Conservation (phyloP, 2,797 vertebrate species). For the Halcyon chelicuti region DNA sequence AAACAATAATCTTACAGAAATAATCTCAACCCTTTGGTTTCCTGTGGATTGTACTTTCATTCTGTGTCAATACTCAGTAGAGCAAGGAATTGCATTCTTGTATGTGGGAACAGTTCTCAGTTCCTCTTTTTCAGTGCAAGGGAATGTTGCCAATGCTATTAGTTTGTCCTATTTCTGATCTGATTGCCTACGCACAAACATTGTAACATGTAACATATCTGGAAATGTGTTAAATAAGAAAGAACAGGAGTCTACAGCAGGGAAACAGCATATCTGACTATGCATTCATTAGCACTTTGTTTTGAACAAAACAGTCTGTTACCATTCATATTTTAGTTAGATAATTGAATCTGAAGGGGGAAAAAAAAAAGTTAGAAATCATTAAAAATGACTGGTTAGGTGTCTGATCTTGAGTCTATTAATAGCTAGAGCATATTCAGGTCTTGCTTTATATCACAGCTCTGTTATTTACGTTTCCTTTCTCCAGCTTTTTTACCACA, state of each 20-base stretch:
- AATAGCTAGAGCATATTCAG: not conserved
- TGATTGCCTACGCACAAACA: not conserved
- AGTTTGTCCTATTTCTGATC: not conserved
- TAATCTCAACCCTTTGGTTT: not conserved
- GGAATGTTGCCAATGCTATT: not conserved
- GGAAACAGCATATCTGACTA: not conserved
- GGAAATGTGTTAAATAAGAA: not conserved
- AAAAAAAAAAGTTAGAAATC: not conserved
- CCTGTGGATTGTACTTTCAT: not conserved
- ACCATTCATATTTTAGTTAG: not conserved
- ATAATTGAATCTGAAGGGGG: not conserved
- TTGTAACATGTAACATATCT: rapidly evolving
- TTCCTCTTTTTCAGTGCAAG: not conserved
- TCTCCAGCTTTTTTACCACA: constrained; percentile 13
- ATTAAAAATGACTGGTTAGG: not conserved
- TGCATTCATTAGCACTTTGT: not conserved
- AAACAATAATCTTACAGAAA: not conserved
- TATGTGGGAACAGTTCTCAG: not conserved
- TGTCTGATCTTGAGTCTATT: not conserved
- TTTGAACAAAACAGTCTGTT: not conserved
- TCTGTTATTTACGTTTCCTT: not conserved
- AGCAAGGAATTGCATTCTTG: not conserved
- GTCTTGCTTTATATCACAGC: not conserved
- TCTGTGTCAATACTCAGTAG: not conserved
- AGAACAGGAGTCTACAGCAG: not conserved